phyloP scores from a whole-genome alignment of 2,113 vertebrate genomes.

The Cepphus grylle region DNA sequence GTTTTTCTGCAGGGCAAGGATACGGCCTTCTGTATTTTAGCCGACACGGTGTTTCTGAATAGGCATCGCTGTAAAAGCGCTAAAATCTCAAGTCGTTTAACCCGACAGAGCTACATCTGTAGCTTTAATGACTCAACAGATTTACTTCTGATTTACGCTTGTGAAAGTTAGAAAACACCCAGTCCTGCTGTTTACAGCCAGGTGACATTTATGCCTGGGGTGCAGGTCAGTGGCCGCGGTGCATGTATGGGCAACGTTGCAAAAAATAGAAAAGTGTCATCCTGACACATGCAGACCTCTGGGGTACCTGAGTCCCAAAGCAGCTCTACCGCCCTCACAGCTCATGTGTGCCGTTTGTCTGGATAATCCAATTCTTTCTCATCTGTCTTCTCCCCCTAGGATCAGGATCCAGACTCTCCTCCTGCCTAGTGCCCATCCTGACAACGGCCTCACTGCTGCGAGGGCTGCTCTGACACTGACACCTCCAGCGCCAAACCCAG shows the following conservation, averaged over 20 bases:
- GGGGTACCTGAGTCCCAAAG: background rate
- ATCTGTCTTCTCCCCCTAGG: background rate
- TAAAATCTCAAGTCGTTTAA: background rate
- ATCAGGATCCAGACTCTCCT: background rate
- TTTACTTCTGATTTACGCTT: background rate
- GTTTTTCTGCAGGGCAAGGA: background rate
- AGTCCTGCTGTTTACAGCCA: accelerated
- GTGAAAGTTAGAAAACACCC: background rate
- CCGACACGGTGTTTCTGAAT: accelerated
- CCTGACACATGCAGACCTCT: accelerated
- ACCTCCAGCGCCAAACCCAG: accelerated
- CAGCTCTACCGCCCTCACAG: background rate
- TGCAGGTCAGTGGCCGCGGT: background rate
- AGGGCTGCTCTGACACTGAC: conserved; percentile 2
- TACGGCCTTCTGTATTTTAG: background rate
- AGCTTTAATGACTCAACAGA: background rate
- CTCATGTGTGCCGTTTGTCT: accelerated
- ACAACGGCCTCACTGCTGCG: background rate
- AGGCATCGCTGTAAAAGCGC: background rate
- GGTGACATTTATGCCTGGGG: background rate
- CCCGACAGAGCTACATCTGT: background rate
- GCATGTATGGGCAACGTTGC: background rate
- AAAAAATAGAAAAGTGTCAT: background rate
- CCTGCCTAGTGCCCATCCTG: background rate
- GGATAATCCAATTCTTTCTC: background rate